Conservation (phyloP, 2,888 invertebrate species). For the Polylopha cassiicola region DNA sequence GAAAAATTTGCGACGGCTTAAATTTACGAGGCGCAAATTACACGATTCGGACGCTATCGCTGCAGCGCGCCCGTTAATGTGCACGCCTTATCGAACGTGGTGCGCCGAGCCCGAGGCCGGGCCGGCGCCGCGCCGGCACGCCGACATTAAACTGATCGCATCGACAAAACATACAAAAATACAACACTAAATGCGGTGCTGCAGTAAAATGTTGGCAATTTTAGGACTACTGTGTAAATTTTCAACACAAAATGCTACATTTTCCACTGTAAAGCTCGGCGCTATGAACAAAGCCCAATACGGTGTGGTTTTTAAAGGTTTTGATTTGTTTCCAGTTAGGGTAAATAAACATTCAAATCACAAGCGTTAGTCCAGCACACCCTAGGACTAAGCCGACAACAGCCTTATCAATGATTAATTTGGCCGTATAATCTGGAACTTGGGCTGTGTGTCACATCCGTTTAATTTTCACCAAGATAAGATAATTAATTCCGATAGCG, state of each 20-base stretch:
- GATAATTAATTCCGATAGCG: slow-evolving; percentile 54
- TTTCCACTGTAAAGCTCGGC: slow-evolving; percentile 7
- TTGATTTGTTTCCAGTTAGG: too few relatives aligned
- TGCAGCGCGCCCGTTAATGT: slow-evolving; percentile 69
- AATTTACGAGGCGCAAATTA: slow-evolving; percentile 78
- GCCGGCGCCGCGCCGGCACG: slow-evolving; percentile 28
- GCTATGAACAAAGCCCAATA: too few relatives aligned
- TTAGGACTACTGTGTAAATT: slow-evolving; percentile 17
- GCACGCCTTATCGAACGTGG: slow-evolving; percentile 69
- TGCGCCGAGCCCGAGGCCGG: slow-evolving; percentile 36
- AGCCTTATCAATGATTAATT: slow-evolving; percentile 58
- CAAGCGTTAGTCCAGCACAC: background rate
- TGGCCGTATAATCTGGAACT: slow-evolving; percentile 52
- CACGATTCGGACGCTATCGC: slow-evolving; percentile 71
- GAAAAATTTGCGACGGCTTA: slow-evolving; percentile 76
- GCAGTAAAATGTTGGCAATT: slow-evolving; percentile 30
- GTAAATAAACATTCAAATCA: background rate
- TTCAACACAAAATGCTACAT: slow-evolving; percentile 15
- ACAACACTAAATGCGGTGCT: slow-evolving; percentile 31
- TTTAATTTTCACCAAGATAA: slow-evolving; percentile 63
- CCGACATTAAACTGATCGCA: slow-evolving; percentile 52
- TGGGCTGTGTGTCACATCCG: slow-evolving; percentile 48
- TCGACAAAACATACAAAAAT: slow-evolving; percentile 49
- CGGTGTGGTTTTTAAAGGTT: too few relatives aligned
- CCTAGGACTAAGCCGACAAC: slow-evolving; percentile 13